These are phyloP conservation scores for Delichon dasypus DNA, from an alignment of 2,797 vertebrate genomes.

Conservation along the genomic window DNA sequence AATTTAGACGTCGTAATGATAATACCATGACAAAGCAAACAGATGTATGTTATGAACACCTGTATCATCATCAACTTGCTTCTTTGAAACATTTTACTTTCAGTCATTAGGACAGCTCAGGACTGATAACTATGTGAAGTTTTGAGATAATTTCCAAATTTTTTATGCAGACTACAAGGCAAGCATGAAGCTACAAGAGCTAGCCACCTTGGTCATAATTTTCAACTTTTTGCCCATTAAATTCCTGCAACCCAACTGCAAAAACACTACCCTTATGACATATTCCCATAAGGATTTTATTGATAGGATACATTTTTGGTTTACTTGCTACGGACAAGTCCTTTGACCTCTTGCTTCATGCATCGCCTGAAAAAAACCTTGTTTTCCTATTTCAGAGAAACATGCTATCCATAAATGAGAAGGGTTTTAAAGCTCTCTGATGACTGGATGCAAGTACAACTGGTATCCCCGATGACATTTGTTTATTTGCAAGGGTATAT, in stretches of 20 bases:
- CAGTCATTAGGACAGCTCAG: neutral
- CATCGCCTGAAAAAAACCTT: neutral
- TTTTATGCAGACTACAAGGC: neutral
- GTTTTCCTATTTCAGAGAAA: neutral
- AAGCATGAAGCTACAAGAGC: neutral
- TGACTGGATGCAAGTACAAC: neutral
- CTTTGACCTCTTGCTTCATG: neutral
- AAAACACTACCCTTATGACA: neutral
- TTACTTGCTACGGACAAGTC: neutral
- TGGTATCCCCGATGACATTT: neutral
- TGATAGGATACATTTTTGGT: neutral
- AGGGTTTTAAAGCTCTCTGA: neutral
- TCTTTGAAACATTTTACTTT: neutral
- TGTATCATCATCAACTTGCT: neutral
- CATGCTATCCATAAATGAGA: neutral
- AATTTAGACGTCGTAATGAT: neutral
- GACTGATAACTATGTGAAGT: neutral
- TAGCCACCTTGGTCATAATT: neutral
- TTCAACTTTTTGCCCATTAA: neutral
- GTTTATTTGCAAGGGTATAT: slow-evolving; percentile 36
- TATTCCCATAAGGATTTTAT: neutral
- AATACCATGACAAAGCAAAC: neutral
- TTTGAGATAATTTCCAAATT: neutral
- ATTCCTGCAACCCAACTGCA: neutral
- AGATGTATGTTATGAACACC: neutral